Base-by-base conservation (phyloP, 2,888 invertebrate genomes). In the Tachina fera region DNA sequence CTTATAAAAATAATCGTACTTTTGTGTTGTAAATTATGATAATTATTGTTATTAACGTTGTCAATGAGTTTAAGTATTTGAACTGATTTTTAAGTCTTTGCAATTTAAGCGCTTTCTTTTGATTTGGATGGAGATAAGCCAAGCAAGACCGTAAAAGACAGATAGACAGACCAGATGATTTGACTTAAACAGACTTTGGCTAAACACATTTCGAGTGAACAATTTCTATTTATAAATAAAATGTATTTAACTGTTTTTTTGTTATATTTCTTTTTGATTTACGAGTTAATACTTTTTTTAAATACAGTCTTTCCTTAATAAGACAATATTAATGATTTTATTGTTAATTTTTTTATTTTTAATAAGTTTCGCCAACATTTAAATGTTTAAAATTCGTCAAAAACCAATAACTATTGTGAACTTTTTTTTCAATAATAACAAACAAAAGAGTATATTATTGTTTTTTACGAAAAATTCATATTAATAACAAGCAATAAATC, bases 31-130 rank as follows among this genome's bases (percentile, higher is more conserved):
- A 83, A 86, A 86, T 86, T 86, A 86, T 83, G 49, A 79, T 78
- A 83, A 83, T 85, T 85, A 85, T 85, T 85, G 85, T 86, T 86
- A 86, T 86, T 86, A 86, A 86, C 76, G 63, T 86, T 86, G 86
- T 86, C 86, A 86, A 83, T 86, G 86, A 60, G 79, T 61, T 72
- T 58, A 39, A 74, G 67, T 61, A 61, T 67, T 72, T 72, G 72
- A 56, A 45, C 72, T 51, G 83, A 72, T 77, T 83, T 72, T 83
- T 72, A 83, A 65, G 78, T 77, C 72, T 61, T 83, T 68, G 19
- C 58, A 60, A 16, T 71, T 43, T n/a, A 77, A 47, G 51, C 83
- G 72, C 72, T 67, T 43, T 53, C 49, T 41, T 65, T 45, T 56
- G 14, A n/a, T 47, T 56, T 19, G 14, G 22, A 1, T 10, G n/a